Conservation (phyloP, 2,888 invertebrate genomes). For the Venustoraphidia nigricollis region DNA sequence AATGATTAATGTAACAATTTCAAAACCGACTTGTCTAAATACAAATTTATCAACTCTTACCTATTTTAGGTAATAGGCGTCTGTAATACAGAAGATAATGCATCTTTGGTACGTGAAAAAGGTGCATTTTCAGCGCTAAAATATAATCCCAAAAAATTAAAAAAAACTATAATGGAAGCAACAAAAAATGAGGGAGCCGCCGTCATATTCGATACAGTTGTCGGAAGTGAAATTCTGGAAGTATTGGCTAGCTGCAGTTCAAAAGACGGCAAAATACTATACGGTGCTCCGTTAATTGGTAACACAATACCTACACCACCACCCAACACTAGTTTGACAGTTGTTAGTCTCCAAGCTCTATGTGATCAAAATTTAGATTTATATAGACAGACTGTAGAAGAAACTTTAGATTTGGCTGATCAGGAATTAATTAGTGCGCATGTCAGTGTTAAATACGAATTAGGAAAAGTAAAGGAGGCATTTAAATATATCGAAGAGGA, state of each 20-base stretch:
- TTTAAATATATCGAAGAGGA: slow-evolving; percentile 36
- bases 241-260: slow-evolving; percentile 35
- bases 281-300: slow-evolving; percentile 18
- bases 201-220: slow-evolving; percentile 45
- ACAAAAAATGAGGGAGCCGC: slow-evolving; percentile 42
- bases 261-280: slow-evolving; percentile 31
- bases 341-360: slow-evolving; percentile 20
- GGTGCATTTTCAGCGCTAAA: slow-evolving; percentile 49
- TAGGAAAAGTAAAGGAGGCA: slow-evolving; percentile 44
- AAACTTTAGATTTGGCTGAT: slow-evolving; percentile 42
- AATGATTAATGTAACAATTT: too few species aligned
- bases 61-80: slow-evolving; percentile 45
- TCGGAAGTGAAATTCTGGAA: slow-evolving; percentile 40
- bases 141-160: slow-evolving; percentile 34
- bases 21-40: too few species aligned
- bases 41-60: too few species aligned
- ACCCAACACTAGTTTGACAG: slow-evolving; percentile 19
- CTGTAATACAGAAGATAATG: slow-evolving; percentile 44
- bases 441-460: slow-evolving; percentile 34
- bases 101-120: slow-evolving; percentile 36
- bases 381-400: slow-evolving; percentile 38
- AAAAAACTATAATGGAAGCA: slow-evolving; percentile 36
- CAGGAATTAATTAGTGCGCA: slow-evolving; percentile 44
- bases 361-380: slow-evolving; percentile 31
- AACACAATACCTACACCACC: slow-evolving; percentile 20